Conservation (phyloP, 2,113 vertebrate genomes). For the Periophthalmus modestus region DNA sequence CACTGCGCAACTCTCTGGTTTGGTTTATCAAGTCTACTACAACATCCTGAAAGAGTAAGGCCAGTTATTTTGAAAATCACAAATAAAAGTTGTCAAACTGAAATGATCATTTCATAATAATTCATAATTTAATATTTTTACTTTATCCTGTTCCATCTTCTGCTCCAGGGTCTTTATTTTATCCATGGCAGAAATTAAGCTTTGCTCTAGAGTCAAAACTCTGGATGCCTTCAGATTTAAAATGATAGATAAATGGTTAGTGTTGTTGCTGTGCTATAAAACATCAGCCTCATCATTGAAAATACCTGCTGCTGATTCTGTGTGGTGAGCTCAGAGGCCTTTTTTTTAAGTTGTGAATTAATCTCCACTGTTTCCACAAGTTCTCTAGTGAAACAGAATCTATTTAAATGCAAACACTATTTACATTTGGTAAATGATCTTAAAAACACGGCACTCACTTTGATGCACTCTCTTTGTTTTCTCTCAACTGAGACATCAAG, state of each 20-base stretch:
- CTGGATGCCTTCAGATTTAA: constrained; percentile 72
- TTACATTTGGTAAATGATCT: not conserved
- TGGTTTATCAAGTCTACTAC: constrained; percentile 88
- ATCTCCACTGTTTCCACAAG: constrained; percentile 82
- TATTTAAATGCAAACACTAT: not conserved
- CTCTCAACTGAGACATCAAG: constrained; percentile 84
- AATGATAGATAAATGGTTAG: constrained; percentile 5
- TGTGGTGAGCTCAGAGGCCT: constrained; percentile 73
- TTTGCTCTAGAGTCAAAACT: constrained; percentile 77
- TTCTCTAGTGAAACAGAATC: constrained; percentile 74
- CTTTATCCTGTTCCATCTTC: constrained; percentile 86
- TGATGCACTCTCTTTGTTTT: constrained; percentile 89
- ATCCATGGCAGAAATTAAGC: constrained; percentile 72
- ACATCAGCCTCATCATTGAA: not conserved
- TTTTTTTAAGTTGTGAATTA: constrained; percentile 81
- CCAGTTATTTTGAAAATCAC: not conserved
- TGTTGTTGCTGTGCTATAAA: not conserved
- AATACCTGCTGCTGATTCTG: constrained; percentile 85
- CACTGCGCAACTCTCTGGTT: constrained; percentile 86
- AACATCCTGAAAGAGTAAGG: constrained; percentile 77
- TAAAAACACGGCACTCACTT: constrained; percentile 80
- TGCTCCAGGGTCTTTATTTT: constrained; percentile 79
- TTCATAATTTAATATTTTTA: constrained; percentile 58
- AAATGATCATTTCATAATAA: not conserved
- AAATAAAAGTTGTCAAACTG: constrained; percentile 4